Evolutionary conservation across 2,113 vertebrate species (phyloP).

Genomic region (Dolichallabes microphthalmus): DNA sequence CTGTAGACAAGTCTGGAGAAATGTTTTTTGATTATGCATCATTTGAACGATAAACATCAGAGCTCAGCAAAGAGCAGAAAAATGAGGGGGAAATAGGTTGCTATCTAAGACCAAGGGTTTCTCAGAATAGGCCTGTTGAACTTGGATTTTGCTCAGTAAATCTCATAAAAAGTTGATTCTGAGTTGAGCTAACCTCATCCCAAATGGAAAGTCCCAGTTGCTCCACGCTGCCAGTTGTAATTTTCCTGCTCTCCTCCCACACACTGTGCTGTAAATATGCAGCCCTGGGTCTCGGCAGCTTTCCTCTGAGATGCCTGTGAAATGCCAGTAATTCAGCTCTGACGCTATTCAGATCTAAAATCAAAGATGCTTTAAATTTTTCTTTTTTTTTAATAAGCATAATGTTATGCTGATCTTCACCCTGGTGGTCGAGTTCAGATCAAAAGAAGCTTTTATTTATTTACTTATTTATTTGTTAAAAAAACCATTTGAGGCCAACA

Average conservation of each 20-base stretch:
- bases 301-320: constrained; percentile 23
- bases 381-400: not conserved
- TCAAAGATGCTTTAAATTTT: not conserved
- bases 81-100: not conserved
- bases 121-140: constrained; percentile 28
- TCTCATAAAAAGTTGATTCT: constrained; percentile 46
- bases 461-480: not conserved
- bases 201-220: constrained; percentile 91
- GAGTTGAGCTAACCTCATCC: constrained; percentile 45
- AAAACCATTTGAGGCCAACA: not conserved
- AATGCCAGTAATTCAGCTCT: constrained; percentile 4
- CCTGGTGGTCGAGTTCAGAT: constrained; percentile 10
- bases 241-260: constrained; percentile 78
- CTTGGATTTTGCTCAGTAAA: constrained; percentile 40
- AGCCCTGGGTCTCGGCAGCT: constrained; percentile 7
- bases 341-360: not conserved
- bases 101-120: constrained; percentile 15
- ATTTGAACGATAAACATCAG: not conserved
- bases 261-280: constrained; percentile 64
- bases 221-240: constrained; percentile 79
- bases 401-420: not conserved
- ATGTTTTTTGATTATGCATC: constrained; percentile 1
- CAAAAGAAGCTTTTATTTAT: not conserved
- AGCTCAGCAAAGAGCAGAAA: not conserved
- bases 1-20: constrained; percentile 1